Conservation (phyloP, 2,888 invertebrate species). For the Pristionchus exspectatus region DNA sequence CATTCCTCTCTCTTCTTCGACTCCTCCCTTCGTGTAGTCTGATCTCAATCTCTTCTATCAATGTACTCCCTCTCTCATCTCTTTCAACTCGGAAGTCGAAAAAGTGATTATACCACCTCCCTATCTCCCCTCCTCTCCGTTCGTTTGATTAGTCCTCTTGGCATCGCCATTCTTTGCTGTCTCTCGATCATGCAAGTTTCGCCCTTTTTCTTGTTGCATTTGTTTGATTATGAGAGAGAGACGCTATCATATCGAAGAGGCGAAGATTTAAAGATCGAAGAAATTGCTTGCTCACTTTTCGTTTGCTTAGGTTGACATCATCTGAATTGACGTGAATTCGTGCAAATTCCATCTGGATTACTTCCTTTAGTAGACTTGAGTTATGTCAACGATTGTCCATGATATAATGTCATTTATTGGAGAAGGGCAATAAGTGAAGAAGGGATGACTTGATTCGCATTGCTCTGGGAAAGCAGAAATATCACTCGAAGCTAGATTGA, state of each 20-base stretch:
- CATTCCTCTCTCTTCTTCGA: background rate
- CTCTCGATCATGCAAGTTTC: constrained; percentile 7
- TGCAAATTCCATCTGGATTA: background rate
- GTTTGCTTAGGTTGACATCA: background rate
- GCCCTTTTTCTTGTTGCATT: background rate
- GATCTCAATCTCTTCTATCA: constrained; percentile 8
- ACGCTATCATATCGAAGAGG: constrained; percentile 4
- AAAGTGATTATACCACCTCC: background rate
- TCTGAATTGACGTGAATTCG: background rate
- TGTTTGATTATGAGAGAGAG: background rate
- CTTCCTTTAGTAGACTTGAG: background rate
- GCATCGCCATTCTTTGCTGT: background rate
- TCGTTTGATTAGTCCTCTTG: background rate
- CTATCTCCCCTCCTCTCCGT: background rate
- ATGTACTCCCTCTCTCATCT: background rate
- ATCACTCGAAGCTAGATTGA: constrained; percentile 47
- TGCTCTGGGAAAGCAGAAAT: constrained; percentile 8
- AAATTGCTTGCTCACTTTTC: background rate
- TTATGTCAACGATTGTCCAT: background rate
- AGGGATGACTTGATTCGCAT: background rate
- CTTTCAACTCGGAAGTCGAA: constrained; percentile 1
- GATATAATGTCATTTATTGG: background rate
- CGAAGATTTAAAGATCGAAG: background rate
- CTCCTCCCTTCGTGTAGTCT: constrained; percentile 4
- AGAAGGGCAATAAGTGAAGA: constrained; percentile 17